Percentiles rank a stretch among this genome's conserved stretches.
Evolutionary conservation across 1,140 invertebrate genomes (phyloP).

Genomic region (Brachionus manjavacas): DNA sequence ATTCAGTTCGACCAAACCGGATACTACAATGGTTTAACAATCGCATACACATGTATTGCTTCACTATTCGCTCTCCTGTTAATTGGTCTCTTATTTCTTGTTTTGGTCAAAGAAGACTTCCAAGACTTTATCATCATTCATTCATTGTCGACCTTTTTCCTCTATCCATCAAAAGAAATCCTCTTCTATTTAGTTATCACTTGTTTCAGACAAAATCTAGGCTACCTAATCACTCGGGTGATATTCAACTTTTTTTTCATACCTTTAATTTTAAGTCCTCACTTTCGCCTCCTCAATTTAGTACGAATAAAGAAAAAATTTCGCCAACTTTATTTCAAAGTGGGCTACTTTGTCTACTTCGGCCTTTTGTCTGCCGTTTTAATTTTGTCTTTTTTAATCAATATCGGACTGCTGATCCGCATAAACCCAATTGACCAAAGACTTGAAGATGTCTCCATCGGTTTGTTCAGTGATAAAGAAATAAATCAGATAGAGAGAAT

Average conservation of each 20-base stretch:
- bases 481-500: not conserved
- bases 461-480: not conserved
- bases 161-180: not conserved
- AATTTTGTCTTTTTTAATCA: not conserved
- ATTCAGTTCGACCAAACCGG: not conserved
- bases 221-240: not conserved
- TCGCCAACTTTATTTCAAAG: not conserved
- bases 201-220: not conserved
- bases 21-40: not conserved
- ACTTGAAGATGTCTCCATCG: not conserved
- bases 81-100: not conserved
- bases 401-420: not conserved
- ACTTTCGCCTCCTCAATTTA: not conserved
- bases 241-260: not conserved
- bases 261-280: not conserved
- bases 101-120: not conserved
- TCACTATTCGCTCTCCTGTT: not conserved
- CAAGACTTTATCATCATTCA: not conserved
- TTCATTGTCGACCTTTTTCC: not conserved
- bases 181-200: not conserved
- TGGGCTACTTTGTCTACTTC: not conserved
- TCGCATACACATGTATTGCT: not conserved
- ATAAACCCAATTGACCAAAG: not conserved
- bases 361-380: not conserved
- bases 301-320: not conserved